Percentiles rank a stretch among this genome's conserved stretches.
phyloP scores from a whole-genome alignment of 2,113 vertebrate genomes.

The Erpornis zantholeuca region DNA sequence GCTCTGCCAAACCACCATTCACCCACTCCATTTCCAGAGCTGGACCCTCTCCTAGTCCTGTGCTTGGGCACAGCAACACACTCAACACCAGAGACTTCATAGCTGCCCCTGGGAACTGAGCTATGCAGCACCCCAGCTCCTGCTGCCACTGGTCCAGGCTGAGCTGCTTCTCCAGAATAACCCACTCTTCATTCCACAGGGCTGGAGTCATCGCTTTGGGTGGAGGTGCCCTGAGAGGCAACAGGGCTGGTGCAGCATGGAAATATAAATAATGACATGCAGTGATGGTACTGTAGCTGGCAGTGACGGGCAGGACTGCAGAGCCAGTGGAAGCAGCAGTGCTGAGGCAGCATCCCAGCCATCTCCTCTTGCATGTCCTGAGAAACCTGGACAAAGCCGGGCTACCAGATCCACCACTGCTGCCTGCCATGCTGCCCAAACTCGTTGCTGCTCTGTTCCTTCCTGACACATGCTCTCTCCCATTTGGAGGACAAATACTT shows the following conservation, averaged over 20 bases:
- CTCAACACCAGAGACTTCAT: neutral
- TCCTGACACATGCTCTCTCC: neutral
- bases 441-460: neutral
- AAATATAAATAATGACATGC: neutral
- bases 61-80: neutral
- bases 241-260: neutral
- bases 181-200: neutral
- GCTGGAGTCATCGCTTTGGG: neutral
- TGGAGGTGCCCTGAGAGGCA: neutral
- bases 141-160: neutral
- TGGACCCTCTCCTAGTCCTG: neutral
- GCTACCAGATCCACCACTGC: neutral
- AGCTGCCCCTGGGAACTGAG: neutral
- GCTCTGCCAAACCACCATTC: neutral
- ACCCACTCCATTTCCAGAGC: neutral
- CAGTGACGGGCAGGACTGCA: neutral
- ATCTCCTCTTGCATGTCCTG: neutral
- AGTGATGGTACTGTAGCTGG: neutral
- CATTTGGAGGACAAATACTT: neutral
- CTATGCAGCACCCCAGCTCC: neutral
- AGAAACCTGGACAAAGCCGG: neutral
- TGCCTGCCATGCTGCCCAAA: neutral
- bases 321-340: accelerated
- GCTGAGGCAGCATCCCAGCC: neutral
- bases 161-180: neutral